These are phyloP conservation scores for Enteromius radiatus DNA, from an alignment of 2,797 vertebrate genomes.

Conservation along the genomic window DNA sequence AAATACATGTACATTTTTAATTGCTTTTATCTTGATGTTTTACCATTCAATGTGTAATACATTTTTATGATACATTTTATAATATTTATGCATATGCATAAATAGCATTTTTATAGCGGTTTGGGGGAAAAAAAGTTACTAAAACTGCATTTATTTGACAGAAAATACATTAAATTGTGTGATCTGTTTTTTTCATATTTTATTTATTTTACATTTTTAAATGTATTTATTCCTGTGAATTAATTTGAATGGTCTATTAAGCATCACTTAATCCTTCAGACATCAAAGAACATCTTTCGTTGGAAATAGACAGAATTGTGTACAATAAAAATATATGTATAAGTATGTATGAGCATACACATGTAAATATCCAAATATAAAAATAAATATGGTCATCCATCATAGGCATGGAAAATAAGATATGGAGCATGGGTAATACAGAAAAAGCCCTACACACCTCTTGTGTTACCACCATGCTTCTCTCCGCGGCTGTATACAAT, in stretches of 20 bases:
- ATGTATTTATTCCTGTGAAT: neutral
- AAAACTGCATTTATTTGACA: neutral
- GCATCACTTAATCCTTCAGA: neutral
- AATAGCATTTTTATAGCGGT: neutral
- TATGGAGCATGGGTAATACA: constrained; percentile 52
- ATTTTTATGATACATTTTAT: neutral
- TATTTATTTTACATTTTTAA: too few relatives aligned
- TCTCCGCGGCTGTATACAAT: constrained; percentile 4
- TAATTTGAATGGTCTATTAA: neutral
- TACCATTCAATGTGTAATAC: neutral
- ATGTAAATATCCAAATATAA: neutral
- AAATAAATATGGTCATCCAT: neutral
- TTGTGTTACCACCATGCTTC: constrained; percentile 25
- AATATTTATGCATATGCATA: too few relatives aligned
- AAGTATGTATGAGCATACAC: neutral
- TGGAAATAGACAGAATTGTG: neutral
- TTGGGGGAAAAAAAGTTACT: neutral
- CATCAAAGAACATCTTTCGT: neutral
- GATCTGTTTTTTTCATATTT: too few relatives aligned
- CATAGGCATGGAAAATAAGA: constrained; percentile 6
- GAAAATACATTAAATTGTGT: neutral
- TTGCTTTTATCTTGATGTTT: neutral
- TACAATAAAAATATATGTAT: neutral
- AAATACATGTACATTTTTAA: neutral
- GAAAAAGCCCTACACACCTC: constrained; percentile 39